Evolutionary conservation across 2,888 invertebrate genomes (phyloP).

Genomic region (Drosophila mercatorum): DNA sequence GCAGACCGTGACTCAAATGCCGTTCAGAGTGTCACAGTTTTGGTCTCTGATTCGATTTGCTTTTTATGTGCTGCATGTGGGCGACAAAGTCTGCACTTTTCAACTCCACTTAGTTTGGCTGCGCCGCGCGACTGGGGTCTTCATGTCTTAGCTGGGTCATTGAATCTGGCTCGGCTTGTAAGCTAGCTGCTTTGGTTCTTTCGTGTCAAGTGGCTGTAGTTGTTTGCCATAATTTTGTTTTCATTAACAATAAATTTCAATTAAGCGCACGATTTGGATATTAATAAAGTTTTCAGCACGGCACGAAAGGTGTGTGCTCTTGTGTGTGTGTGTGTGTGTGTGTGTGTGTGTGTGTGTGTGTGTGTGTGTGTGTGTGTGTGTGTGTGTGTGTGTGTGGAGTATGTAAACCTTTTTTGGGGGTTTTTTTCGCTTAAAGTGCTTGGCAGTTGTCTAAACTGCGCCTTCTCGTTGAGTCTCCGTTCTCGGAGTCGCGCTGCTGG

Average conservation of each 20-base stretch:
- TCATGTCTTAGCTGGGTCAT: slow-evolving; percentile 14
- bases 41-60: slow-evolving; percentile 7
- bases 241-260: slow-evolving; percentile 80
- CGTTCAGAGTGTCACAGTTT: slow-evolving; percentile 24
- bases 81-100: slow-evolving; percentile 39
- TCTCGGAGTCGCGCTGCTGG: slow-evolving; percentile 9
- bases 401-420: slow-evolving; percentile 53
- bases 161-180: slow-evolving; percentile 12
- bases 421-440: slow-evolving; percentile 22
- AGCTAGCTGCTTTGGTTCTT: slow-evolving; percentile 49
- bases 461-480: slow-evolving; percentile 21
- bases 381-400: slow-evolving; percentile 33
- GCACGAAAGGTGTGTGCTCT: slow-evolving; percentile 56
- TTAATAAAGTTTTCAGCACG: slow-evolving; percentile 74
- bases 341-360: slow-evolving; percentile 19
- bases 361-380: background rate
- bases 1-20: slow-evolving; percentile 48
- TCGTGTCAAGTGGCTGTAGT: slow-evolving; percentile 69
- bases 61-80: slow-evolving; percentile 28
- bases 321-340: background rate
- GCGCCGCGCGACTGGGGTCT: background rate
- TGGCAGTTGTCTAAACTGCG: slow-evolving; percentile 16
- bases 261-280: slow-evolving; percentile 77
- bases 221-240: slow-evolving; percentile 67
- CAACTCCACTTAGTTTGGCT: background rate